phyloP scores from a whole-genome alignment of 2,113 vertebrate genomes.

The Takifugu flavidus region DNA sequence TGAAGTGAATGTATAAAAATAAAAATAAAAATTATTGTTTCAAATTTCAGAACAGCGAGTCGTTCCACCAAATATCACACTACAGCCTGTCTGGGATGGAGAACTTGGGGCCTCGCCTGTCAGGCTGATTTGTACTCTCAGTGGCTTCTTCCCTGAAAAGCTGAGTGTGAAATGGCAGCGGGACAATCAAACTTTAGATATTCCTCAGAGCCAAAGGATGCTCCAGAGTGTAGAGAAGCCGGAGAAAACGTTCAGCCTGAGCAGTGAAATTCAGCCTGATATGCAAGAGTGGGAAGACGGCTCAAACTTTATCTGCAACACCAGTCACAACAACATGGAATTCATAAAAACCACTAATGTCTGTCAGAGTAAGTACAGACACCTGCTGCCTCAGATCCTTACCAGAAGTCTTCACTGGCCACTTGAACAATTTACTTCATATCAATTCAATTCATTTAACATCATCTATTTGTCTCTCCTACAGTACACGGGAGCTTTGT shows the following conservation, averaged over 20 bases:
- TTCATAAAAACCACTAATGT: slow-evolving; percentile 15
- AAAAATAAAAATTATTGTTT: slow-evolving; percentile 4
- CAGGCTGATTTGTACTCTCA: slow-evolving; percentile 60
- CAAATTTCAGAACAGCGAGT: slow-evolving; percentile 22
- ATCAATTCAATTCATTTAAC: too few species aligned
- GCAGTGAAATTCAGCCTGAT: slow-evolving; percentile 43
- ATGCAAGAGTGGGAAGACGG: slow-evolving; percentile 22
- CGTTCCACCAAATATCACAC: slow-evolving; percentile 38
- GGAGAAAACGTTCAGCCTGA: slow-evolving; percentile 23
- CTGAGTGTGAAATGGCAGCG: slow-evolving; percentile 39
- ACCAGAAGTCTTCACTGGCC: too few species aligned
- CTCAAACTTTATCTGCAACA: slow-evolving; percentile 45
- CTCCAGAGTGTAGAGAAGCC: neutral
- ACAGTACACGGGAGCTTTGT: slow-evolving; percentile 13
- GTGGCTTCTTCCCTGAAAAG: slow-evolving; percentile 31
- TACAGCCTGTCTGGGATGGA: slow-evolving; percentile 41
- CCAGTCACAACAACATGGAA: accelerated
- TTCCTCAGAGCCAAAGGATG: accelerated
- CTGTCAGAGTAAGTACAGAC: slow-evolving; percentile 60
- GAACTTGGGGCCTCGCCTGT: slow-evolving; percentile 13
- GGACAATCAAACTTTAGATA: accelerated
- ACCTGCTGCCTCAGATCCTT: neutral
- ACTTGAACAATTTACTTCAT: too few species aligned
- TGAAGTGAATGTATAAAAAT: too few species aligned
- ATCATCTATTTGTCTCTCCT: slow-evolving; percentile 2